Evolutionary conservation across 2,113 vertebrate species (phyloP).

Genomic region (Syngnathus typhle): DNA sequence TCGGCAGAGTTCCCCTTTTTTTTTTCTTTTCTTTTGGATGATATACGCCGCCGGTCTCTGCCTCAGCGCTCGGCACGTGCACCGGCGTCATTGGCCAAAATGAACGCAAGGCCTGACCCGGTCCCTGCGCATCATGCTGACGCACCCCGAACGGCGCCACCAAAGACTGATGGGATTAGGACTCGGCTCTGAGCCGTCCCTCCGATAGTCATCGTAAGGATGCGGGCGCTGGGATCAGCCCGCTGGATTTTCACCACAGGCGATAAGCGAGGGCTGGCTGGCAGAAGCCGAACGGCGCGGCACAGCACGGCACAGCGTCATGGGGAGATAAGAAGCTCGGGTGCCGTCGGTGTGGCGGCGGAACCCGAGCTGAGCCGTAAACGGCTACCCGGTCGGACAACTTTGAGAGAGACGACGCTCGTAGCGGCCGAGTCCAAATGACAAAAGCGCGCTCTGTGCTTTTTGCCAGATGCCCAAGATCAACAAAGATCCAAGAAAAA

Average conservation of each 20-base stretch:
- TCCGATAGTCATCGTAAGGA: conserved; percentile 63
- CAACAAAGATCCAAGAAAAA: too few species aligned
- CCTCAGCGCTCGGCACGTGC: conserved; percentile 16
- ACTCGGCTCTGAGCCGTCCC: conserved; percentile 59
- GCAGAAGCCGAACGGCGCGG: conserved; percentile 29
- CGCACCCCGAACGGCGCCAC: conserved; percentile 44
- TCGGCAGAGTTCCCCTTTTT: too few species aligned
- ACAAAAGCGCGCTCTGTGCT: too few species aligned
- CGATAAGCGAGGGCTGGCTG: conserved; percentile 56
- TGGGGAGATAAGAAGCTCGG: conserved; percentile 50
- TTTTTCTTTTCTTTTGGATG: too few species aligned
- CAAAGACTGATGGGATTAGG: conserved; percentile 65
- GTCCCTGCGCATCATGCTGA: conserved; percentile 40
- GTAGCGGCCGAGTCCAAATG: too few species aligned
- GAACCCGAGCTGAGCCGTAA: conserved; percentile 42
- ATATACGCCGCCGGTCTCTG: conserved; percentile 1
- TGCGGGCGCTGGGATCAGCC: conserved; percentile 56
- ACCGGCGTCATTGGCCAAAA: conserved; percentile 29
- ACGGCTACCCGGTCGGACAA: conserved; percentile 51
- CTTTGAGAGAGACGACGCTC: conserved; percentile 22
- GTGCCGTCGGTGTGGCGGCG: conserved; percentile 20
- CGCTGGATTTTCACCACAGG: conserved; percentile 61
- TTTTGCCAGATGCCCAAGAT: too few species aligned
- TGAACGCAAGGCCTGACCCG: conserved; percentile 45
- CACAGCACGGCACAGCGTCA: conserved; percentile 58